Percentiles rank a stretch among this genome's conserved stretches.
These are phyloP conservation scores for Stenichneumon culpator DNA, from an alignment of 2,888 invertebrate species.

Conservation along the genomic window DNA sequence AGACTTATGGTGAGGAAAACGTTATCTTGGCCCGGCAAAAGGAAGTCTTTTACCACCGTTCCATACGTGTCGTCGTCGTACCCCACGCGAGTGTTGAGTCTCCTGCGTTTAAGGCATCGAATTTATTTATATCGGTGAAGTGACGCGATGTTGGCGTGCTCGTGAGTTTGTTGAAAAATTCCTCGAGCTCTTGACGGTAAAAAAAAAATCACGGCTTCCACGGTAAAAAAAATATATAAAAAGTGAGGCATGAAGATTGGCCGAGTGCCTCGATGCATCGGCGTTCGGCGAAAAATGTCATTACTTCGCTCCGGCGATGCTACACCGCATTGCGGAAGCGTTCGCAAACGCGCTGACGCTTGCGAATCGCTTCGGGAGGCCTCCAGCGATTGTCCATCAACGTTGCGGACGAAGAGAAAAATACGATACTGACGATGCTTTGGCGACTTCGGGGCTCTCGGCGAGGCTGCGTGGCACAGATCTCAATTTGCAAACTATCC, in stretches of 20 bases:
- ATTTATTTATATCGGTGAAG: neutral
- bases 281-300: conserved; percentile 6
- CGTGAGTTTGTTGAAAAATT: neutral
- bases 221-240: neutral
- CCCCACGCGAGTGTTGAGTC: neutral
- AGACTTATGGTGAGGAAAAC: conserved; percentile 16
- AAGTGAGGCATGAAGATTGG: neutral
- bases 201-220: too few species aligned
- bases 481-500: neutral
- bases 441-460: neutral
- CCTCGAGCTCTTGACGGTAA: neutral
- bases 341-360: conserved; percentile 33
- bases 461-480: conserved; percentile 6
- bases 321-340: conserved; percentile 49
- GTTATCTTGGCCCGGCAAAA: conserved; percentile 10
- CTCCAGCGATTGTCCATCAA: neutral
- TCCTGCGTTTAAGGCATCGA: neutral
- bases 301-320: neutral
- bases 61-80: neutral
- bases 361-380: conserved; percentile 26
- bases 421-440: neutral
- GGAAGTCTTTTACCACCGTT: conserved; percentile 19
- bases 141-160: neutral
- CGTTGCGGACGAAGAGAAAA: neutral
- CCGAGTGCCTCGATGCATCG: conserved; percentile 4